Percentiles rank a stretch among this genome's conserved stretches.
These are phyloP conservation scores for Phenganax subtilis DNA, from an alignment of 92 coral and sea anemone species.

Conservation along the genomic window DNA sequence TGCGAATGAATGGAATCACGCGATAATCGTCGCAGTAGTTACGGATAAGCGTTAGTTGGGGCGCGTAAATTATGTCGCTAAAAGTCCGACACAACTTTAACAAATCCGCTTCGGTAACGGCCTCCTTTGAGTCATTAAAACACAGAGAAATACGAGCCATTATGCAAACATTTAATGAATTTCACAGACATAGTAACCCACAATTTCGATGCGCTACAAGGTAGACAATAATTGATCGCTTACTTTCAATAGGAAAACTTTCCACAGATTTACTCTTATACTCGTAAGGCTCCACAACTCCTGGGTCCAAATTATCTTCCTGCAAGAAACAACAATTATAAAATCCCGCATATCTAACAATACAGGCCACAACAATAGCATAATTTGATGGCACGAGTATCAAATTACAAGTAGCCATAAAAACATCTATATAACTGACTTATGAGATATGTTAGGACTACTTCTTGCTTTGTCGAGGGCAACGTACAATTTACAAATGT, in stretches of 20 bases:
- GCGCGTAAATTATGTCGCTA: constrained; percentile 21
- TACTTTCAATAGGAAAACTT: constrained; percentile 94
- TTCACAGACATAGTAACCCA: constrained; percentile 26
- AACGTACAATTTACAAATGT: too few species aligned
- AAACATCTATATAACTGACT: neutral
- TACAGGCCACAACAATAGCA: constrained; percentile 11
- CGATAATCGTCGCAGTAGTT: constrained; percentile 13
- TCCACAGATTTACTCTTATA: constrained; percentile 56
- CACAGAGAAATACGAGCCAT: constrained; percentile 27
- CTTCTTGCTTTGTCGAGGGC: too few species aligned
- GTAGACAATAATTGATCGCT: neutral
- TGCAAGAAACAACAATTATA: neutral
- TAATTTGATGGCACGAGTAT: neutral
- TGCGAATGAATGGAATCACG: neutral
- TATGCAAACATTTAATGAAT: constrained; percentile 39
- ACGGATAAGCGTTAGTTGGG: neutral
- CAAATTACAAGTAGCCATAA: neutral
- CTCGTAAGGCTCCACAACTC: neutral
- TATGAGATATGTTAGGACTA: neutral
- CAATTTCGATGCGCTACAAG: neutral
- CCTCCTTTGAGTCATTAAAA: constrained; percentile 39
- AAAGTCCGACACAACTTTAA: constrained; percentile 10
- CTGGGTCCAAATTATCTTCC: constrained; percentile 37
- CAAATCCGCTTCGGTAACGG: constrained; percentile 33
- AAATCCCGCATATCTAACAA: neutral